Evolutionary conservation across 1,140 invertebrate species (phyloP).

Genomic region (Neodiprion pinetum): DNA sequence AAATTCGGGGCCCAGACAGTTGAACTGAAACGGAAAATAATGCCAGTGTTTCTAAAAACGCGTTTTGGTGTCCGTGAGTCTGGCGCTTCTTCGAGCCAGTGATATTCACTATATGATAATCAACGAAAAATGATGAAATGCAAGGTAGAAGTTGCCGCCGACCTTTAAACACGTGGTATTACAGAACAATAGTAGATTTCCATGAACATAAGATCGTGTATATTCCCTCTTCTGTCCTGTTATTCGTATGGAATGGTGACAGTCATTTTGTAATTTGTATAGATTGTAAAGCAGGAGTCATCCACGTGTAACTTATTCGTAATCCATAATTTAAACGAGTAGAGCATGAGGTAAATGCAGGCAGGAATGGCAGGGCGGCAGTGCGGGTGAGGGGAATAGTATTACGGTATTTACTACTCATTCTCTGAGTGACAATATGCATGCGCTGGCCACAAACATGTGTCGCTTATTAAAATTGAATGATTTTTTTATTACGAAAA

Average conservation of each 20-base stretch:
- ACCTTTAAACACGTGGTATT: not conserved
- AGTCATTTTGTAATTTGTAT: not conserved
- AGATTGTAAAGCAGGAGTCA: not conserved
- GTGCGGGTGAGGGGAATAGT: conserved; percentile 12
- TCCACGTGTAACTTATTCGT: not conserved
- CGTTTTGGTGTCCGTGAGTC: conserved; percentile 16
- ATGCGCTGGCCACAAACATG: conserved; percentile 23
- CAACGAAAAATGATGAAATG: conserved; percentile 11
- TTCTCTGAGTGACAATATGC: conserved; percentile 16
- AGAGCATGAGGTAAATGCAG: not conserved
- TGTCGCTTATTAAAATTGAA: conserved; percentile 16
- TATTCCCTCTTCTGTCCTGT: not conserved
- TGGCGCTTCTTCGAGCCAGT: not conserved
- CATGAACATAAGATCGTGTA: not conserved
- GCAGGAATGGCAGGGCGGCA: conserved; percentile 13
- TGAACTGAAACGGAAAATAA: conserved; percentile 15
- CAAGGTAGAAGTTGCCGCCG: not conserved
- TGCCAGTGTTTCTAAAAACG: not conserved
- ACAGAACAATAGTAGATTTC: not conserved
- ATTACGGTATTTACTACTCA: conserved; percentile 1
- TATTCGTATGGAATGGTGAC: not conserved
- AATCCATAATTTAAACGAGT: conserved; percentile 7
- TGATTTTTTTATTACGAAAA: not conserved
- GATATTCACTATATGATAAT: not conserved
- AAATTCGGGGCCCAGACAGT: conserved; percentile 21